Evolutionary conservation across 2,888 invertebrate genomes (phyloP).

Genomic region (Phyto melanocephala): DNA sequence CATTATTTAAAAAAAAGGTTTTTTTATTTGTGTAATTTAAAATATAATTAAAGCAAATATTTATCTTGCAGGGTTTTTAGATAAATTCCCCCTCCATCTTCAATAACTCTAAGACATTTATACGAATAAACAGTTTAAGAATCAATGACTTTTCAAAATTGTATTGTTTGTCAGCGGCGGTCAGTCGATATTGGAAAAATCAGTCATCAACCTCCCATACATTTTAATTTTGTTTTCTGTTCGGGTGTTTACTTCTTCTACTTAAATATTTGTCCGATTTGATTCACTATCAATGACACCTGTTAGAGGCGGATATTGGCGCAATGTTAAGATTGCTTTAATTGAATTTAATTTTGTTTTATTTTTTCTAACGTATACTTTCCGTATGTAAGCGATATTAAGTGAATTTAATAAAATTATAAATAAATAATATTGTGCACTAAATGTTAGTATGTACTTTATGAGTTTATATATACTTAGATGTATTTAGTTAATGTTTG

Average conservation of each 20-base stretch:
- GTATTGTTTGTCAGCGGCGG: neutral
- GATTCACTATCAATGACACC: conserved; percentile 48
- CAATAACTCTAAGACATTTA: too few species aligned
- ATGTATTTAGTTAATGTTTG: conserved; percentile 14
- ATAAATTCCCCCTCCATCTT: too few species aligned
- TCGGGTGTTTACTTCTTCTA: conserved; percentile 14
- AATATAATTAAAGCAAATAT: too few species aligned
- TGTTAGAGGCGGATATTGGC: conserved; percentile 62
- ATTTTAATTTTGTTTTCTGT: conserved; percentile 11
- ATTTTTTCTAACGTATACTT: too few species aligned
- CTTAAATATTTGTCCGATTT: neutral
- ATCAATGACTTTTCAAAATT: neutral
- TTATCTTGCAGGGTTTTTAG: too few species aligned
- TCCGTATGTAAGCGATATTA: neutral
- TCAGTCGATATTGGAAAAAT: neutral
- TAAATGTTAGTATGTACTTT: too few species aligned
- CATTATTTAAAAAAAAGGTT: too few species aligned
- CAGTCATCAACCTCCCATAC: conserved; percentile 28
- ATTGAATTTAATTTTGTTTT: conserved; percentile 33
- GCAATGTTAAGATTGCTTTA: conserved; percentile 34
- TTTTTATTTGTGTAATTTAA: too few species aligned
- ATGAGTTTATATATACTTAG: too few species aligned
- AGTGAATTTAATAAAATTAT: conserved; percentile 5
- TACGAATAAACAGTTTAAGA: too few species aligned
- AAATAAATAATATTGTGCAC: neutral